A percentile compares a stretch with the other conserved stretches of the same genome.
phyloP scores from a whole-genome alignment of 2,888 invertebrate species.

The Eristalinus sepulchralis region DNA sequence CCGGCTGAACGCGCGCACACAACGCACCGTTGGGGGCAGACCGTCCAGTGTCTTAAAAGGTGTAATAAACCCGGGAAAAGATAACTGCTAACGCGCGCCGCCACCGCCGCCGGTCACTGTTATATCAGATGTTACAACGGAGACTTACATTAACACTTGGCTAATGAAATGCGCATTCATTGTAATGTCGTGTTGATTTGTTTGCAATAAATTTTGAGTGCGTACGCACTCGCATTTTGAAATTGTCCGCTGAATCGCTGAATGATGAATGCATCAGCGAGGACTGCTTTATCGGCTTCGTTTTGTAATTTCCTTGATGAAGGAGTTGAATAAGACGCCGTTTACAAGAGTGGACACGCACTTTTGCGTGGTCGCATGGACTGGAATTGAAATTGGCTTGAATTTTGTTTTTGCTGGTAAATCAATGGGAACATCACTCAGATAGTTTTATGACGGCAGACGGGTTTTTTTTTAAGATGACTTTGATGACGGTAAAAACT shows the following conservation, averaged over 20 bases:
- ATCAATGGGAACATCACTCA: no score
- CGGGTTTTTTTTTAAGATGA: no score
- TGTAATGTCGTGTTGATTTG: constrained; percentile 27
- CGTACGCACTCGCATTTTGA: not conserved
- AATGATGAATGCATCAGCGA: not conserved
- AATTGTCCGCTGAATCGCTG: not conserved
- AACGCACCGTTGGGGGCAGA: not conserved
- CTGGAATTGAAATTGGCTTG: no score
- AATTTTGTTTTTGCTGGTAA: no score
- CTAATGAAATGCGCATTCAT: not conserved
- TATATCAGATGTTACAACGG: constrained; percentile 57
- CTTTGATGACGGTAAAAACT: no score
- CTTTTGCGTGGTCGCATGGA: no score
- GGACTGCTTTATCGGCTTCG: not conserved
- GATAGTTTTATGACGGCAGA: no score
- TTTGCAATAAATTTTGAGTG: constrained; percentile 20
- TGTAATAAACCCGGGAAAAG: constrained; percentile 38
- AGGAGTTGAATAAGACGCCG: not conserved
- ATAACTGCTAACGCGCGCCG: constrained; percentile 14
- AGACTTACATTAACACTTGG: constrained; percentile 28
- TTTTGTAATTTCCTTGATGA: not conserved
- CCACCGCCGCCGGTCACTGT: not conserved
- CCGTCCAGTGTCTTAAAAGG: constrained; percentile 5
- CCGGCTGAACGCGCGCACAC: not conserved
- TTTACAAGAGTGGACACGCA: not conserved